These are phyloP conservation scores for Python bivittatus DNA, from an alignment of 2,113 vertebrate genomes.

Conservation along the genomic window DNA sequence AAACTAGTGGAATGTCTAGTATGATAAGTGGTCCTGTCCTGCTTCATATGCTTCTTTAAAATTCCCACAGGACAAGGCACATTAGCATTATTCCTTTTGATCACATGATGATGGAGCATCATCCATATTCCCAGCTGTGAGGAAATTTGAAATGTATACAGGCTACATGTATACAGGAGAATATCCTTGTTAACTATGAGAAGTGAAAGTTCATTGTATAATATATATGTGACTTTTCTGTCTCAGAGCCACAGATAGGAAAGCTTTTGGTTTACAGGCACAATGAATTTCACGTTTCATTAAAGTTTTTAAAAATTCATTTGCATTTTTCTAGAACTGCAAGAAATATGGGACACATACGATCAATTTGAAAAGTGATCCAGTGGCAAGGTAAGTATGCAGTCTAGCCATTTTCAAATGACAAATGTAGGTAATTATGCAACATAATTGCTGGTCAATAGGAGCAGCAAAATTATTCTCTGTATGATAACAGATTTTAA, in stretches of 20 bases:
- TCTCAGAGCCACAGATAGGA: neutral
- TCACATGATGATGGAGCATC: neutral
- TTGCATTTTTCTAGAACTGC: neutral
- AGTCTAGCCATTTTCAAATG: neutral
- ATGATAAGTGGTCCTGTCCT: neutral
- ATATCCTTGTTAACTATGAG: neutral
- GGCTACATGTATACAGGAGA: neutral
- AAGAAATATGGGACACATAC: neutral
- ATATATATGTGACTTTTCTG: neutral
- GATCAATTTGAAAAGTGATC: neutral
- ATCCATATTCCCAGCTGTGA: neutral
- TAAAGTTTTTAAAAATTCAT: neutral
- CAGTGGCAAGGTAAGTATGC: neutral
- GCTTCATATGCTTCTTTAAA: neutral
- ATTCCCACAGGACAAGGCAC: neutral
- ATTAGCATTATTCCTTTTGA: conserved; percentile 4
- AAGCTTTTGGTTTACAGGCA: neutral
- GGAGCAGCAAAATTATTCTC: neutral
- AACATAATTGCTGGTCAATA: neutral
- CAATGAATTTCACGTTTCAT: neutral
- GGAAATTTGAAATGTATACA: neutral
- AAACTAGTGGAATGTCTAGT: neutral
- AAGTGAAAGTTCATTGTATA: neutral
- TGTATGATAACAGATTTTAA: neutral
- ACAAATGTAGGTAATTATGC: neutral